Percentiles rank a stretch among this genome's conserved stretches.
phyloP scores from a whole-genome alignment of 2,888 invertebrate species.

The Gryllus longicercus region DNA sequence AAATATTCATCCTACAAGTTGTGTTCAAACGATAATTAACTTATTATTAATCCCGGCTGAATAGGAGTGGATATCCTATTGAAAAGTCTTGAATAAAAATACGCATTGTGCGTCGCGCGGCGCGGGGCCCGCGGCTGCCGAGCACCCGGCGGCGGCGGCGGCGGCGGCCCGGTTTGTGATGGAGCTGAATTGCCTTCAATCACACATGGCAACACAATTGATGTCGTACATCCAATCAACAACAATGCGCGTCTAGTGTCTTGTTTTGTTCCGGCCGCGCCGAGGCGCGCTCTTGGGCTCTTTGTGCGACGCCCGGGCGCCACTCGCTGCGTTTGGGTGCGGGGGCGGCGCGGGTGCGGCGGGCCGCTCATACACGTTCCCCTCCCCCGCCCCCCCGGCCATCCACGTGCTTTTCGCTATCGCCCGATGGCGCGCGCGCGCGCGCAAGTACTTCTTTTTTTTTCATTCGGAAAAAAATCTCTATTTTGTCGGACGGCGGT shows the following conservation, averaged over 20 bases:
- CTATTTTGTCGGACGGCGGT: background rate
- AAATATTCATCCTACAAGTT: slow-evolving; percentile 17
- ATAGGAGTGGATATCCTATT: slow-evolving; percentile 10
- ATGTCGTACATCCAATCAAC: slow-evolving; percentile 17
- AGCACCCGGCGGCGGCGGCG: background rate
- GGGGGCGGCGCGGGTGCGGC: background rate
- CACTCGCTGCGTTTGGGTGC: background rate
- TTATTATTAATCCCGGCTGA: slow-evolving; percentile 2
- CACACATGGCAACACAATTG: slow-evolving; percentile 17
- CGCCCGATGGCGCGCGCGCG: background rate
- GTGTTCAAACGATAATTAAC: slow-evolving; percentile 17
- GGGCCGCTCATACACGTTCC: background rate
- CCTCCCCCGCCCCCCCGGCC: no score
- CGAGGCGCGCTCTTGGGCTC: slow-evolving; percentile 7
- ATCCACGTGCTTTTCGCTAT: background rate
- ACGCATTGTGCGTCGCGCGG: background rate
- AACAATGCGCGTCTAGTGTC: slow-evolving; percentile 8
- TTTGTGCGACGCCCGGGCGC: background rate
- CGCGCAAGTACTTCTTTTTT: background rate
- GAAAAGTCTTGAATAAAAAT: slow-evolving; percentile 17
- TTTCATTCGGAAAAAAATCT: background rate
- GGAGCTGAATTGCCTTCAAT: slow-evolving; percentile 17
- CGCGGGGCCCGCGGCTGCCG: background rate
- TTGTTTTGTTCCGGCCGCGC: slow-evolving; percentile 2
- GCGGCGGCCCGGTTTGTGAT: background rate